Evolutionary conservation across 2,888 invertebrate species (phyloP), one percentile per base, ranked within the genome.

Genomic region (Meliscaeva auricollis): DNA sequence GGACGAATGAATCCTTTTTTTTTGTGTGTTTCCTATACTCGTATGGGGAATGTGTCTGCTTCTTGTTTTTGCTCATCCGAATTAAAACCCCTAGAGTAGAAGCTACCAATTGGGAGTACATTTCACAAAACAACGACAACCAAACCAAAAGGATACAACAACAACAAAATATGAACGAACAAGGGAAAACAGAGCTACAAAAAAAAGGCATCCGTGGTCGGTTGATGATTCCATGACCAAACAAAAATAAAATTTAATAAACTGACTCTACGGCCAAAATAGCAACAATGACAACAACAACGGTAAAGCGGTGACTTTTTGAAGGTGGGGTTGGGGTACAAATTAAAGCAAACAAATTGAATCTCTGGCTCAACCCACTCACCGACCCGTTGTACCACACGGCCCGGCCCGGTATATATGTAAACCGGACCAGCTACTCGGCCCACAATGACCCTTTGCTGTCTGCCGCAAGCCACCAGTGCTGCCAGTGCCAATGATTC

Each of bases 171-270:
- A 44, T n/a, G 6, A 50, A 56, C 48, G 15, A 58, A 20, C 22
- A 50, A 50, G 17, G 17, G n/a, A 46, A 66, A 60, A 52, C 32
- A 50, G 50, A 35, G n/a, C 26, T 11, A 64, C 15, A 26, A 56
- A 56, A 78, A 80, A 52, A 41, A 70, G 64, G 68, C 38, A 78
- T 84, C 70, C 69, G 83, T 70, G 74, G 83, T 79, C 74, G 69
- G 74, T 70, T 84, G 79, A 79, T 84, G 83, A 77, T 82, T 54
- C 68, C 60, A 78, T 82, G 83, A 66, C 54, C 64, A 79, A 83
- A 74, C 74, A 79, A 66, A 69, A 84, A 74, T 70, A 75, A 56
- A 84, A 75, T 77, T 81, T 72, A 81, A 81, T 72, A 81, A 76
- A 72, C 74, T 56, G 13, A 68, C 73, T 64, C 38, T 11, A 46